phyloP scores from a whole-genome alignment of 2,113 vertebrate species.

The Panurus biarmicus region DNA sequence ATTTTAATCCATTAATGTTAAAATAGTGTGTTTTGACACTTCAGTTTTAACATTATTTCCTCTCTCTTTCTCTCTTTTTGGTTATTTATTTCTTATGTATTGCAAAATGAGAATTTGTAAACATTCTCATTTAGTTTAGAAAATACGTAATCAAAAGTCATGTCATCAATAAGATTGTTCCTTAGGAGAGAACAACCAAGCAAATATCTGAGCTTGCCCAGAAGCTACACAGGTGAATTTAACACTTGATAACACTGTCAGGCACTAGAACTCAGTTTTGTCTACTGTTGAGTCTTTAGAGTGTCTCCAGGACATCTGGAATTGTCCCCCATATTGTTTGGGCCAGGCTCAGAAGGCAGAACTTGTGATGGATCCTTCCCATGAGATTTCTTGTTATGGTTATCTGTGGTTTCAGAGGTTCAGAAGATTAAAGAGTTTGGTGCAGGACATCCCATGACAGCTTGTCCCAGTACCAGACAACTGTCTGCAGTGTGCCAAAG shows the following conservation, averaged over 20 bases:
- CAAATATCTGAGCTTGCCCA: not conserved
- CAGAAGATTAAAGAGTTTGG: not conserved
- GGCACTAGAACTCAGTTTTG: not conserved
- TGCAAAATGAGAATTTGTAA: not conserved
- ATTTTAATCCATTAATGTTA: not conserved
- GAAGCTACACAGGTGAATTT: not conserved
- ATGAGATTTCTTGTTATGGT: not conserved
- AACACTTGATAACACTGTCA: not conserved
- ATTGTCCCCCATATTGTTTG: not conserved
- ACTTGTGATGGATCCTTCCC: not conserved
- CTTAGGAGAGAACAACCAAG: not conserved
- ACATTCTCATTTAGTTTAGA: not conserved
- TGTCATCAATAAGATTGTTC: not conserved
- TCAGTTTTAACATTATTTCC: not conserved
- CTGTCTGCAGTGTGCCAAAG: not conserved
- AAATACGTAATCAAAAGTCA: not conserved
- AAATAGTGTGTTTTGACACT: fast-evolving
- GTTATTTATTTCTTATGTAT: not conserved
- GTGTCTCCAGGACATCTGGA: not conserved
- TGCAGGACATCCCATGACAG: not conserved
- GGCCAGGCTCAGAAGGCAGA: not conserved
- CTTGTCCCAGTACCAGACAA: not conserved
- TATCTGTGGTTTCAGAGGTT: not conserved
- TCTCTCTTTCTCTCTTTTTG: fast-evolving
- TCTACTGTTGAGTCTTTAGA: not conserved